A percentile compares a stretch with the other conserved stretches of the same genome.
Conservation (phyloP, 2,888 invertebrate genomes). For the Macroteleia sp. region DNA sequence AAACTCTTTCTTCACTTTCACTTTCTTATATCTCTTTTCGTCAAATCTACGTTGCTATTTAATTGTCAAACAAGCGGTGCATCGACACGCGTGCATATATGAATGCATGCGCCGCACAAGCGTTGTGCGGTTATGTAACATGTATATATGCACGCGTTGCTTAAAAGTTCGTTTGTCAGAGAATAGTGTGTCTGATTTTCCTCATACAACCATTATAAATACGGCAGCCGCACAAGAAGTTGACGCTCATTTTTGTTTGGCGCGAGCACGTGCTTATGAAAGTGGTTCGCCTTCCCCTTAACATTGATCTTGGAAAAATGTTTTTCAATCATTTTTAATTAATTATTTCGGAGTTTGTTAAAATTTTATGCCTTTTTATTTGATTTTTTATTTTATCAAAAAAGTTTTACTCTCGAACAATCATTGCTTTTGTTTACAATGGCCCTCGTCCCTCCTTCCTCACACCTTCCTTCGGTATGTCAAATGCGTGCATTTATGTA, state of each 20-base stretch:
- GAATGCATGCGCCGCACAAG: conserved; percentile 8
- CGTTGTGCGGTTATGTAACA: conserved; percentile 8
- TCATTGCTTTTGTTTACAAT: too few relatives aligned
- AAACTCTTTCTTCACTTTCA: conserved; percentile 21
- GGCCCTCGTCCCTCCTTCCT: conserved; percentile 58
- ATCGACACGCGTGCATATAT: conserved; percentile 57
- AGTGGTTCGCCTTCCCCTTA: conserved; percentile 21
- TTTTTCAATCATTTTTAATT: too few relatives aligned
- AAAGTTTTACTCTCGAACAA: conserved; percentile 27
- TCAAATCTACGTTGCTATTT: conserved; percentile 29
- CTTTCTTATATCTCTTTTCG: background rate
- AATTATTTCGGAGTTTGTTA: too few relatives aligned
- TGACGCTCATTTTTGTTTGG: conserved; percentile 94
- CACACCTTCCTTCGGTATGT: conserved; percentile 14
- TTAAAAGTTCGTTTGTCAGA: conserved; percentile 36
- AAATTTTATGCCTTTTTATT: background rate
- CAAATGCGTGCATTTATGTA: conserved; percentile 31
- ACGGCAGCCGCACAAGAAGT: conserved; percentile 88
- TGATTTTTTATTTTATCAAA: conserved; percentile 7
- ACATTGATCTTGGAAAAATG: too few relatives aligned
- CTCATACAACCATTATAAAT: conserved; percentile 52
- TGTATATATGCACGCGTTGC: conserved; percentile 55
- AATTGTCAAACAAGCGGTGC: conserved; percentile 58
- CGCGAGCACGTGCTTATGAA: conserved; percentile 81
- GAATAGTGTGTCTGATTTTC: conserved; percentile 54